Base-by-base conservation (phyloP, 2,113 vertebrate species). In the Smithornis capensis region DNA sequence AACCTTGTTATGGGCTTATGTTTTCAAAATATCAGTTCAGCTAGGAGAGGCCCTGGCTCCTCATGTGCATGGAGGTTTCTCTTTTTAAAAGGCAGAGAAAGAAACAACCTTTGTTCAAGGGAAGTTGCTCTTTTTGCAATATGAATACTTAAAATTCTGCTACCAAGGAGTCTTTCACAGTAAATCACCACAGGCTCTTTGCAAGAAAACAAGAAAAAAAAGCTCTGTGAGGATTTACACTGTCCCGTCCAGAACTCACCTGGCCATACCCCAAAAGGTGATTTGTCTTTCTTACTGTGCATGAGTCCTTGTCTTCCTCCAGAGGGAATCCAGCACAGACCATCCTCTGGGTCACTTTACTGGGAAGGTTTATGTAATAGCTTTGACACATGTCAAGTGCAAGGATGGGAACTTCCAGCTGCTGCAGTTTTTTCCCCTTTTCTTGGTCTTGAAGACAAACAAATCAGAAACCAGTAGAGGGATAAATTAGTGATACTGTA, bases 261-360 rank as follows among this genome's bases (percentile, higher is more conserved):
- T 82, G 52, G 28, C 33, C 37, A 19, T 35, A 52, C 17, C 53
- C n/a, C 33, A 67, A 42, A 45, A 23, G 27, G 45, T 27, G 33
- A 74, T 24, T 19, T 2, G 23, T 0, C 7, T 21, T 57, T 62
- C 95, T 95, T 95, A 97, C 96, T 64, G 84, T 90, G 90, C 97
- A 97, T 6, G 87, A 89, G 50, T 96, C 92, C 65, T 91, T 95
- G 40, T 53, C 85, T 60, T 91, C 83, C 68, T 89, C 75, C 78
- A 82, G 64, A 74, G 92, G 84, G 31, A 94, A 95, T 60, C 96
- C 95, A 45, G 96, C 96, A 94, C 97, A 98, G 35, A 97, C 70
- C 89, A 92, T 95, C n/a, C 29, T 87, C 47, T 87, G 75, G 11
- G 86, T 95, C 77, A 96, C 92, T 45, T 52, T 52, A 7, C 44